These are phyloP conservation scores for Phocides pigmalion DNA, from an alignment of 1,140 invertebrate species.

Conservation along the genomic window DNA sequence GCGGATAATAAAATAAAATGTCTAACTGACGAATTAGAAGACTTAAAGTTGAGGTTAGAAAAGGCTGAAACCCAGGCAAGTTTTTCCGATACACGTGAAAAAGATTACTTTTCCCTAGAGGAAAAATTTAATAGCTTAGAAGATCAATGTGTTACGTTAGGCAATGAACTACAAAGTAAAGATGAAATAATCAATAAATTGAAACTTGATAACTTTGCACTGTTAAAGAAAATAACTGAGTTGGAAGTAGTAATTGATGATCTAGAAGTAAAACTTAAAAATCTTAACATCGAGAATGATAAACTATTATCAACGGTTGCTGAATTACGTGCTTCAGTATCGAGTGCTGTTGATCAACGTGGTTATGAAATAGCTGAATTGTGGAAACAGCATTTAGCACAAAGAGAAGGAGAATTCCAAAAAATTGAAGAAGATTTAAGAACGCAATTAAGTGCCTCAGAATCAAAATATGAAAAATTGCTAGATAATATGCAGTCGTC, in stretches of 20 bases:
- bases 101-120: constrained; percentile 60
- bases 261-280: constrained; percentile 54
- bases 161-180: constrained; percentile 54
- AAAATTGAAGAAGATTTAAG: constrained; percentile 80
- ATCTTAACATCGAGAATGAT: constrained; percentile 74
- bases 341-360: constrained; percentile 85
- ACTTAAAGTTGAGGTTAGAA: constrained; percentile 34
- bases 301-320: constrained; percentile 70
- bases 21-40: constrained; percentile 48
- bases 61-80: constrained; percentile 37
- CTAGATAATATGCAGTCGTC: constrained; percentile 74
- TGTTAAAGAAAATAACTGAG: constrained; percentile 40
- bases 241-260: constrained; percentile 56
- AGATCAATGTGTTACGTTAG: constrained; percentile 70
- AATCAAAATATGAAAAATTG: constrained; percentile 82
- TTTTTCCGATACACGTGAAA: constrained; percentile 33
- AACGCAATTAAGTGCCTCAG: constrained; percentile 67
- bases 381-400: constrained; percentile 86
- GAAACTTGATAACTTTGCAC: constrained; percentile 51
- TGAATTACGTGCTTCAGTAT: constrained; percentile 72
- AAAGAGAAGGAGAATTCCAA: constrained; percentile 85
- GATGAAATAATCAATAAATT: constrained; percentile 45
- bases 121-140: constrained; percentile 71
- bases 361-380: constrained; percentile 86
- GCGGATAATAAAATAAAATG: constrained; percentile 34